Evolutionary conservation across 2,797 vertebrate species (phyloP).

Genomic region (Mus spretus): DNA sequence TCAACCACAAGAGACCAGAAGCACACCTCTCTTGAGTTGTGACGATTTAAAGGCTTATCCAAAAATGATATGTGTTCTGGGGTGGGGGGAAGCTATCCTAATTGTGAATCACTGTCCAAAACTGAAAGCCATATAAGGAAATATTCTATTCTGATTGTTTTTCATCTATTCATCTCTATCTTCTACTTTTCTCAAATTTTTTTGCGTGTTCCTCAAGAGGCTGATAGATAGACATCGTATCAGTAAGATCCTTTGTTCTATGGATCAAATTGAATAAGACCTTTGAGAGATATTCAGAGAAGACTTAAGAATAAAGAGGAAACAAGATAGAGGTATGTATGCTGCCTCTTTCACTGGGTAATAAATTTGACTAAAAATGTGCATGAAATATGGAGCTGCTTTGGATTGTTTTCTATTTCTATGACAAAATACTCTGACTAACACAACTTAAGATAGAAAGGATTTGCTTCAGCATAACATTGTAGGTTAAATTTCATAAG

Average conservation of each 20-base stretch:
- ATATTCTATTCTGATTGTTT: background rate
- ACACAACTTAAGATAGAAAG: background rate
- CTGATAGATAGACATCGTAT: background rate
- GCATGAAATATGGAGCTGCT: accelerated
- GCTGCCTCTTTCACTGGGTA: background rate
- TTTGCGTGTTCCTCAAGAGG: background rate
- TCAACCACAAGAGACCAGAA: background rate
- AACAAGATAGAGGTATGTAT: background rate
- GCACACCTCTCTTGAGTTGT: background rate
- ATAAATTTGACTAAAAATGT: background rate
- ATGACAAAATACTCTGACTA: background rate
- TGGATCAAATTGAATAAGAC: background rate
- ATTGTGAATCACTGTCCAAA: background rate
- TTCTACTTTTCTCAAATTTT: background rate
- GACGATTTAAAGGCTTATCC: background rate
- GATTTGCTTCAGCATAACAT: background rate
- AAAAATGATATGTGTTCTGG: background rate
- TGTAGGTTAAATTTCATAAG: background rate
- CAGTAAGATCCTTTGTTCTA: background rate
- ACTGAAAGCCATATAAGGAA: background rate
- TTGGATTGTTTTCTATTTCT: background rate
- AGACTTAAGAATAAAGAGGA: background rate
- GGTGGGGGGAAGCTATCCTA: background rate
- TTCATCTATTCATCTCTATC: background rate
- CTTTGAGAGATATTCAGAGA: background rate